These are phyloP conservation scores for Ceratotherium simum DNA, from an alignment of 2,113 vertebrate genomes.

Conservation along the genomic window DNA sequence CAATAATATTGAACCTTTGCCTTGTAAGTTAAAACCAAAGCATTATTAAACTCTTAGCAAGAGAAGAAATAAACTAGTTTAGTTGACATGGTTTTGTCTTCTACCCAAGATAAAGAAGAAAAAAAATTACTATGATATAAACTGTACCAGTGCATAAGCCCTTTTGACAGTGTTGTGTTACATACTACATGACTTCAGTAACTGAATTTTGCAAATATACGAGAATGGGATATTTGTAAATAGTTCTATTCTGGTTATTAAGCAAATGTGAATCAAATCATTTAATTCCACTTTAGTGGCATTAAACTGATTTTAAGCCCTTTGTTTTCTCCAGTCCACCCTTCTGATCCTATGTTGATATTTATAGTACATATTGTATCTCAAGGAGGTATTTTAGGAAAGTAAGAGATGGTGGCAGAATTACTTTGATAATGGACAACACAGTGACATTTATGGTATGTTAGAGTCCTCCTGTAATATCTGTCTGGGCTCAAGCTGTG, in stretches of 20 bases:
- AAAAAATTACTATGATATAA: background rate
- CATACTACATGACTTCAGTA: background rate
- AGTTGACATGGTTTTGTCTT: background rate
- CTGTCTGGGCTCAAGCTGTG: background rate
- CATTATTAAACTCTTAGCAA: background rate
- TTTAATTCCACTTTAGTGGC: background rate
- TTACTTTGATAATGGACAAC: background rate
- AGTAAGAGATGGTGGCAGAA: background rate
- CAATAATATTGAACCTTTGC: background rate
- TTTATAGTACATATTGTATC: background rate
- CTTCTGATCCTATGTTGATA: background rate
- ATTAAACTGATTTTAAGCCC: background rate
- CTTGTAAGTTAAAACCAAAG: background rate
- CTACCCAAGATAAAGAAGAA: background rate
- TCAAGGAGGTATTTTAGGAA: background rate
- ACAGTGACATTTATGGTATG: background rate
- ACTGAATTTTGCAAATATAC: background rate
- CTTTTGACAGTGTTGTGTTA: background rate
- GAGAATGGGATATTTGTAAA: conserved; percentile 7
- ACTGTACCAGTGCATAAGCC: background rate
- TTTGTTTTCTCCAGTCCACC: background rate
- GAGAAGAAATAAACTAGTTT: background rate
- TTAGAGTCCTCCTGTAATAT: background rate
- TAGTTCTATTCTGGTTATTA: background rate
- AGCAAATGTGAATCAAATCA: background rate